These are phyloP conservation scores for Acanthisitta chloris DNA, from an alignment of 2,113 vertebrate genomes.

Conservation along the genomic window DNA sequence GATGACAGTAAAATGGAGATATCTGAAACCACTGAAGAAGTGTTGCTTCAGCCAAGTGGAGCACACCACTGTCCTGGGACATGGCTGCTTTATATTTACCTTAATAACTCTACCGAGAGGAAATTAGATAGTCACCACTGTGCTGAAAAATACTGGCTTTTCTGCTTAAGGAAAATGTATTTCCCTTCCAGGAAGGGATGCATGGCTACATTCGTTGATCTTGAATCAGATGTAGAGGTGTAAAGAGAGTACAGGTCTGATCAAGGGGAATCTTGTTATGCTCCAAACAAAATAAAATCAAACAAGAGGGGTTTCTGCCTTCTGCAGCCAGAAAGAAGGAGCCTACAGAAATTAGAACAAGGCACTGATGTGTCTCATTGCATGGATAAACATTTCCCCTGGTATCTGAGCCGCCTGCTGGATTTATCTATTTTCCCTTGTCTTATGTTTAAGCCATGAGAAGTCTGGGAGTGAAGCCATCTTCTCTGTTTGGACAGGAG, in stretches of 20 bases:
- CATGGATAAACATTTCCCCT: not conserved
- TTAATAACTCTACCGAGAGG: not conserved
- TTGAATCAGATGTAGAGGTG: not conserved
- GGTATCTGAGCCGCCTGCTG: not conserved
- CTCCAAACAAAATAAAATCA: not conserved
- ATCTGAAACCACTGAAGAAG: not conserved
- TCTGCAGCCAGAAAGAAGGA: not conserved
- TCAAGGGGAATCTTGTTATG: fast-evolving
- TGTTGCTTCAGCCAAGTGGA: not conserved
- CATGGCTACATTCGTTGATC: not conserved
- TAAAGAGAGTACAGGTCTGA: not conserved
- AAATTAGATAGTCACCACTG: not conserved
- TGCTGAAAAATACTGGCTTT: not conserved
- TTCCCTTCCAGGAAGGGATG: not conserved
- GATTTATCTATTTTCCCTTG: not conserved
- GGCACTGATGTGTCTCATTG: not conserved
- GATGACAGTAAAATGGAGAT: not conserved
- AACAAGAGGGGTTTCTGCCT: not conserved
- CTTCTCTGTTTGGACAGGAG: not conserved
- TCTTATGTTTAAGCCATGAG: not conserved
- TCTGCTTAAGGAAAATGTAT: not conserved
- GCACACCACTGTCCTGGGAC: not conserved
- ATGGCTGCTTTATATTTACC: not conserved
- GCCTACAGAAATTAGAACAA: not conserved
- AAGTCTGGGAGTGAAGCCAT: not conserved